phyloP scores from a whole-genome alignment of 2,113 vertebrate genomes.

The Neoarius graeffei region DNA sequence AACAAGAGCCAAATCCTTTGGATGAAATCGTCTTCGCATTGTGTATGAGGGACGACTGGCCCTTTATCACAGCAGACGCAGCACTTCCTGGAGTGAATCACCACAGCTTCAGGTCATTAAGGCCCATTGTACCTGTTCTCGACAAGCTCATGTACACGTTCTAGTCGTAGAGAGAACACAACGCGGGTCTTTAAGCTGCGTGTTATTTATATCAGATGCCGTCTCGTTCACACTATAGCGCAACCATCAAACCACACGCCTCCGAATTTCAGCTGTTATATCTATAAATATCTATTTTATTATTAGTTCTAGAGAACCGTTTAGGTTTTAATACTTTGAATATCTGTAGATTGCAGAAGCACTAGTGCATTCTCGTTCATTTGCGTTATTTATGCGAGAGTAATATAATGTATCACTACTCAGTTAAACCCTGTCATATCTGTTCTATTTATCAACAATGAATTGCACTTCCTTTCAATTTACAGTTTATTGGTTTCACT shows the following conservation, averaged over 20 bases:
- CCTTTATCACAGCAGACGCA: conserved; percentile 5
- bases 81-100: conserved; percentile 13
- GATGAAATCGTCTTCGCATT: conserved; percentile 13
- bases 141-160: background rate
- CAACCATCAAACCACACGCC: conserved; percentile 8
- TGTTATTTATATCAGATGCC: conserved; percentile 17
- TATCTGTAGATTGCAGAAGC: conserved; percentile 16
- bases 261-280: background rate
- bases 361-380: conserved; percentile 40
- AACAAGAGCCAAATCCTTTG: background rate
- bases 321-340: conserved; percentile 33
- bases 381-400: conserved; percentile 54
- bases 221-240: conserved; percentile 12
- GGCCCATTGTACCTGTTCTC: background rate
- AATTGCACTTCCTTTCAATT: conserved; percentile 91
- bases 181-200: conserved; percentile 14
- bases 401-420: conserved; percentile 43
- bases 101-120: conserved; percentile 13
- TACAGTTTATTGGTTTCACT: conserved; percentile 86
- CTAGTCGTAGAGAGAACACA: background rate
- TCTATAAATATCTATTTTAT: no score
- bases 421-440: conserved; percentile 63
- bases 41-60: background rate
- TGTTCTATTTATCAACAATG: conserved; percentile 91
- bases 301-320: conserved; percentile 7